Conservation (phyloP, 2,888 invertebrate species). For the Liodrosophila aerea region DNA sequence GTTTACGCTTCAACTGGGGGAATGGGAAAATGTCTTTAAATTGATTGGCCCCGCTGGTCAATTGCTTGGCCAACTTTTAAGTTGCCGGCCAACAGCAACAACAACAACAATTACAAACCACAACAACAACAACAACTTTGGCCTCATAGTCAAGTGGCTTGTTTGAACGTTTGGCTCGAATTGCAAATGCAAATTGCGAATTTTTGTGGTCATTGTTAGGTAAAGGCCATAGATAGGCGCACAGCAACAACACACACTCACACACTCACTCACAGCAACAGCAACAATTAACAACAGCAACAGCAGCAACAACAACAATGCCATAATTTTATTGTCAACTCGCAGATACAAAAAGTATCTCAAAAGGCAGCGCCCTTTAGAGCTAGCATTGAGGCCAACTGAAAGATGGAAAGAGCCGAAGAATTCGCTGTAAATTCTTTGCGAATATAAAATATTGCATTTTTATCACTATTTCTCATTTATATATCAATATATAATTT, state of each 20-base stretch:
- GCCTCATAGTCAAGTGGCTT: constrained; percentile 47
- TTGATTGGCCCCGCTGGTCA: constrained; percentile 55
- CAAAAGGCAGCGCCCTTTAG: no score
- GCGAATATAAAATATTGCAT: no score
- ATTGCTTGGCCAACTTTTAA: constrained; percentile 67
- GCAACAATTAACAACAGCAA: constrained; percentile 23
- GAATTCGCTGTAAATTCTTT: no score
- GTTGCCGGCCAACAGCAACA: constrained; percentile 34
- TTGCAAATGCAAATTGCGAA: constrained; percentile 72
- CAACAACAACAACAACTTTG: constrained; percentile 28
- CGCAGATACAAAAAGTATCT: no score
- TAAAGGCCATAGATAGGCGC: constrained; percentile 70
- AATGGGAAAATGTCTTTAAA: constrained; percentile 25
- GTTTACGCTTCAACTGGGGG: constrained; percentile 14
- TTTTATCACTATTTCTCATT: no score
- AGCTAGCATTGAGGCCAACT: no score
- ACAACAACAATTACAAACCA: constrained; percentile 1
- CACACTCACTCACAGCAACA: not conserved
- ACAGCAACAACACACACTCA: constrained; percentile 12
- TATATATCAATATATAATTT: no score
- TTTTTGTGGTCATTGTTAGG: constrained; percentile 75
- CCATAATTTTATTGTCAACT: constrained; percentile 72
- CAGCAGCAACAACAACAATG: constrained; percentile 46
- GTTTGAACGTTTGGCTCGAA: constrained; percentile 60
- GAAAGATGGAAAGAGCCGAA: no score